Evolutionary conservation across 2,888 invertebrate species (phyloP), one percentile per base, ranked within the genome.

Genomic region (Brassicogethes aeneus): DNA sequence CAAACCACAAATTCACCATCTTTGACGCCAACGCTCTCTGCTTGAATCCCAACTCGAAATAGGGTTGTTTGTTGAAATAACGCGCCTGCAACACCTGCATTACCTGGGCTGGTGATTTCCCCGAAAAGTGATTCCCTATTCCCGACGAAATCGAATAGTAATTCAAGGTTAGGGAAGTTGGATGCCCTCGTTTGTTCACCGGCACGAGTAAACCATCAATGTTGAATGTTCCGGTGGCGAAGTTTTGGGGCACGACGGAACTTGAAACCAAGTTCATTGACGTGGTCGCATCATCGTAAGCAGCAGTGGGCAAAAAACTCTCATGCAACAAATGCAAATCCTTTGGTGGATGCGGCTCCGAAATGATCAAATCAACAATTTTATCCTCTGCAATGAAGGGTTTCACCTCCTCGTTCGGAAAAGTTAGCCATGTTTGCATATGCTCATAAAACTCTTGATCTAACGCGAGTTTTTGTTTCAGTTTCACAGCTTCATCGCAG

Each of bases 401-500:
- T 3, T n/a, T 12, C 2, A 29, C 17, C 2, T 15, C 16, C 30
- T 39, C 37, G 7, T 16, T 39, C 2, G 42, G 39, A 40, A 42
- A 42, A 2, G 33, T 33, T 16, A 42, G 15, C 42, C 42, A 42
- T 10, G 33, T 38, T 15, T 42, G 30, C 23, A 40, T 2, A 13
- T 42, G 38, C 8, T 42, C 42, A 17, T 40, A 42, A 34, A 42
- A 42, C 16, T 42, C 38, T 13, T 13, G 10, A n/a, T 3, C 10
- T 8, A 30, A n/a, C 3, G 5, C 3, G 3, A 30, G 8, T 14
- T 31, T 37, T 3, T n/a, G 8, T 12, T 34, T 15, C 5, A 31
- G 37, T 3, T 15, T 10, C 3, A 13, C 30, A 8, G 33, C 34
- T n/a, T 32, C 10, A n/a, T 12, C 17, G 10, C 17, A 17, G 12